Base-by-base conservation (phyloP, 2,797 vertebrate genomes). In the Rhynchonycteris naso region DNA sequence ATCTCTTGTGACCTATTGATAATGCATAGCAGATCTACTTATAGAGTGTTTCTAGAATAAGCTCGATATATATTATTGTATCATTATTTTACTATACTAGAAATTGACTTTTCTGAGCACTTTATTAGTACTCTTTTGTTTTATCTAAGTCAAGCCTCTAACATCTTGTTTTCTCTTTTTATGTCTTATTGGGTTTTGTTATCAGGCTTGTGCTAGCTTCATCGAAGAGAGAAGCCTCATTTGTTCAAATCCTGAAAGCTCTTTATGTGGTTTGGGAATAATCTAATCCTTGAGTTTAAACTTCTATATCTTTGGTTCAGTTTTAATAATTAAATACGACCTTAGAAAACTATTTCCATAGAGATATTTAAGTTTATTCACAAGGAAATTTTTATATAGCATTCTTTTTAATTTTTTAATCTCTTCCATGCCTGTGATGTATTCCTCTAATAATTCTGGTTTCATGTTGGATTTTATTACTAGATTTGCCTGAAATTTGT, bases 371-470 rank as follows among this genome's bases (percentile, higher is more conserved):
- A 24, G 4, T 43, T 43, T 43, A 43, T 43, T 43, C 43, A 43
- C 43, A 43, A 43, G 4, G n/a, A n/a, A n/a, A 79, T 82, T 92
- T 94, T 90, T 83, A 43, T 35, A 74, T 15, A 72, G 11, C 50
- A 78, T 22, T 88, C 38, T 76, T 50, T 38, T 71, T 38, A 38
- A 33, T 38, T 90, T 88, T 85, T 59, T 33, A 33, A 63, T 83
- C 5, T 82, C 83, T 86, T 87, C 33, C 26, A 59, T 65, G 33
- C n/a, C 69, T 84, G 22, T 75, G 33, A 85, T 84, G 50, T 43
- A 87, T 75, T 94, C 15, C 50, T 96, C 33, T 78, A 91, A 35
- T 91, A 83, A 84, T 95, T 89, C 33, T 69, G 84, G 18, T 58
- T 63, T 78, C 2, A 0, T 61, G 10, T 74, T 91, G 35, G 43